These are phyloP conservation scores for Idaea dimidiata DNA, from an alignment of 2,888 invertebrate species.

Conservation along the genomic window DNA sequence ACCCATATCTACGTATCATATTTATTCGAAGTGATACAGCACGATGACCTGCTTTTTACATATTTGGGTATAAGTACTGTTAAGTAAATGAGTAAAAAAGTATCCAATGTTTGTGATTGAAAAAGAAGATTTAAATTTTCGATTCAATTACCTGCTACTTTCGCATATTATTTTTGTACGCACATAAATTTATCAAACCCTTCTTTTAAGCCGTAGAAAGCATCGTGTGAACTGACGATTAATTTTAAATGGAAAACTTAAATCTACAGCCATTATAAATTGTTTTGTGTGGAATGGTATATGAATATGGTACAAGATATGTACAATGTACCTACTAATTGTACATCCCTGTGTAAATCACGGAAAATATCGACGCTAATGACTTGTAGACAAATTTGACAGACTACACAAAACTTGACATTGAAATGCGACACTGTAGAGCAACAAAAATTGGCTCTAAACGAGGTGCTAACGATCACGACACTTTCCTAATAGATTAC, in stretches of 20 bases:
- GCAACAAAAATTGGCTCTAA: conserved; percentile 17
- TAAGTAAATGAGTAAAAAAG: not conserved
- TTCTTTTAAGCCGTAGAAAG: too few relatives aligned
- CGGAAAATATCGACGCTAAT: not conserved
- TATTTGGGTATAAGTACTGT: not conserved
- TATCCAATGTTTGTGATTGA: not conserved
- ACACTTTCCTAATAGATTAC: conserved; percentile 16
- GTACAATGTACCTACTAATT: too few relatives aligned
- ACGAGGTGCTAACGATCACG: conserved; percentile 14
- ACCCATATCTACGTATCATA: not conserved
- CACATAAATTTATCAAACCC: too few relatives aligned
- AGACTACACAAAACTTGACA: conserved; percentile 11
- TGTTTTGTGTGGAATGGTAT: too few relatives aligned
- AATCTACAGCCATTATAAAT: too few relatives aligned
- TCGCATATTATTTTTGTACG: too few relatives aligned
- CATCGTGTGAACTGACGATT: too few relatives aligned
- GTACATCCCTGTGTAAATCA: not conserved
- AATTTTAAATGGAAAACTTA: too few relatives aligned
- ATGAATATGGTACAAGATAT: too few relatives aligned
- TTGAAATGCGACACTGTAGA: conserved; percentile 18
- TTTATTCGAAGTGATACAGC: not conserved
- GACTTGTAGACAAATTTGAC: not conserved
- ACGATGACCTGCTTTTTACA: not conserved
- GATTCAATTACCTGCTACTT: not conserved
- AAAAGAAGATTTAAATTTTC: not conserved